Conservation (phyloP, 2,113 vertebrate genomes). For the Entosphenus tridentatus region DNA sequence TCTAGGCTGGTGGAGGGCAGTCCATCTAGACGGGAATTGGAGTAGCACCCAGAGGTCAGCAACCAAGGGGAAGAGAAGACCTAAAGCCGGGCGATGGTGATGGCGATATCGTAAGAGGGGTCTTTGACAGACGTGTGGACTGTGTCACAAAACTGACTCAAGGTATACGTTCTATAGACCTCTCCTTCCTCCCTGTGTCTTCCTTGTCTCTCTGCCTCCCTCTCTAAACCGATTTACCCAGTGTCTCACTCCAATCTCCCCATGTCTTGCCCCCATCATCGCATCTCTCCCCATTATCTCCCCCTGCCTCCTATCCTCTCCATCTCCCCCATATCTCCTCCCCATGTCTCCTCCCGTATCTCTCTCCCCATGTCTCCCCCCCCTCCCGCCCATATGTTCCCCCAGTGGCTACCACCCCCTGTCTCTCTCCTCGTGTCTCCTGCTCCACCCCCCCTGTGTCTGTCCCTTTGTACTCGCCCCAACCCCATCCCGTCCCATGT, state of each 20-base stretch:
- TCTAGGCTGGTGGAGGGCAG: too few species aligned
- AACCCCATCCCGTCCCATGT: neutral
- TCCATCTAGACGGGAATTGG: too few species aligned
- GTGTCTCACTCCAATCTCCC: neutral
- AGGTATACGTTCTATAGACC: neutral
- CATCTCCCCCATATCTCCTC: neutral
- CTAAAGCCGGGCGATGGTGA: too few species aligned
- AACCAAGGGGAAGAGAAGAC: too few species aligned
- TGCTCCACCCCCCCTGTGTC: neutral
- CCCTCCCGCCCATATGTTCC: neutral
- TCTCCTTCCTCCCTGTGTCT: neutral
- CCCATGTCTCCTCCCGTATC: neutral
- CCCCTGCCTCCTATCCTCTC: neutral
- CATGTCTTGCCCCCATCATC: neutral
- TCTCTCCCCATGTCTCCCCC: neutral
- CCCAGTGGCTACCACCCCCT: neutral
- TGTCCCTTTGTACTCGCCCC: neutral
- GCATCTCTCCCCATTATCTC: neutral
- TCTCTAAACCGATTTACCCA: neutral
- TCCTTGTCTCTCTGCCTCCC: neutral
- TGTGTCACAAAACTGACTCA: neutral
- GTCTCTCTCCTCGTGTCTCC: neutral
- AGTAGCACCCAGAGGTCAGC: too few species aligned
- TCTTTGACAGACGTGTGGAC: too few species aligned
- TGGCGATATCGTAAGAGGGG: too few species aligned